Conservation (phyloP, 2,113 vertebrate genomes). For the Antigone vipio region DNA sequence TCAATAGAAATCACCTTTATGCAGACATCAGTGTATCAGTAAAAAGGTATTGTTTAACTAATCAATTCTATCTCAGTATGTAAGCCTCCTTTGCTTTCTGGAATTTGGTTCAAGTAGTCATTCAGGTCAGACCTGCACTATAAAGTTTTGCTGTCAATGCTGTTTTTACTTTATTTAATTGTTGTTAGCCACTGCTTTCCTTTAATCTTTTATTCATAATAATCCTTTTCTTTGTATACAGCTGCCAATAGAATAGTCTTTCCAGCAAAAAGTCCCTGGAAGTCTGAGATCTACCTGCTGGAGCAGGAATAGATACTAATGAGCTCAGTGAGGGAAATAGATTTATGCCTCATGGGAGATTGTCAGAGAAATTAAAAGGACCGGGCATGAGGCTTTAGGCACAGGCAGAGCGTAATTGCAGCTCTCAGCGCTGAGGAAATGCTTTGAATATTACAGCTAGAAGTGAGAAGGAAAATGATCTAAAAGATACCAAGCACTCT, state of each 20-base stretch:
- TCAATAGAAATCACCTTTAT: background rate
- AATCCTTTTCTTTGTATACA: background rate
- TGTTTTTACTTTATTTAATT: background rate
- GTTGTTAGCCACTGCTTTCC: background rate
- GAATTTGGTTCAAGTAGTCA: background rate
- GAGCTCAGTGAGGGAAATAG: background rate
- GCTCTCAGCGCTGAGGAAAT: background rate
- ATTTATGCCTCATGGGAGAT: background rate
- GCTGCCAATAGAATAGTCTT: background rate
- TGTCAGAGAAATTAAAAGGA: slow-evolving; percentile 9
- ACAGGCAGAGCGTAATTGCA: background rate
- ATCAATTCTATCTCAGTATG: background rate
- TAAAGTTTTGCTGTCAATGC: background rate
- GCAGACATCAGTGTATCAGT: background rate
- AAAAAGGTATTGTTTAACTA: background rate
- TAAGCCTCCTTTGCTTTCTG: background rate
- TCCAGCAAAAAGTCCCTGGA: background rate
- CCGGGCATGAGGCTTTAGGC: background rate
- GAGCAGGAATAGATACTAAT: background rate
- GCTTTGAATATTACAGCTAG: background rate
- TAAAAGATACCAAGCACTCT: background rate
- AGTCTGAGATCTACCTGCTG: background rate
- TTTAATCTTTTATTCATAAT: slow-evolving; percentile 38
- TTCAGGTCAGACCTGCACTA: background rate
- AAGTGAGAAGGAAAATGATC: background rate